Conservation (phyloP, 1,140 invertebrate species). For the Teleopsis dalmanni region DNA sequence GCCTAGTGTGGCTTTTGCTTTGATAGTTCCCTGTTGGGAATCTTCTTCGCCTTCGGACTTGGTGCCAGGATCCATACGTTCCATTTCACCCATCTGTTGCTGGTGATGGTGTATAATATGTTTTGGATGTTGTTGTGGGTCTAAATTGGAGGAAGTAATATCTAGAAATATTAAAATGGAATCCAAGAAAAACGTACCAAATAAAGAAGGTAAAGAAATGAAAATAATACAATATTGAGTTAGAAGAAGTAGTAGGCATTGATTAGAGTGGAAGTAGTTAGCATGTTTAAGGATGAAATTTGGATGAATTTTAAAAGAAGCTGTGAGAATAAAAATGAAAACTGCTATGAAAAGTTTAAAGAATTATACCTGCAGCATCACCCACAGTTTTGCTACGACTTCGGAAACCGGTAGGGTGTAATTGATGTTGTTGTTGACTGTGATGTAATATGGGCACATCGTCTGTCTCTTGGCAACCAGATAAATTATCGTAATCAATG, state of each 20-base stretch:
- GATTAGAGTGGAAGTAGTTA: background rate
- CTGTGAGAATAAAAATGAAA: background rate
- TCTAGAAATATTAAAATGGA: slow-evolving; percentile 25
- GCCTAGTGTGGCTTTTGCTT: slow-evolving; percentile 67
- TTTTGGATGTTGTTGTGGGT: slow-evolving; percentile 19
- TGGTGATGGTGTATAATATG: slow-evolving; percentile 32
- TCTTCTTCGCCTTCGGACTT: slow-evolving; percentile 86
- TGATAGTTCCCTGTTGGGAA: slow-evolving; percentile 56
- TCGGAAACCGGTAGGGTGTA: slow-evolving; percentile 57
- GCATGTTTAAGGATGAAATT: no score
- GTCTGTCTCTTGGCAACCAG: slow-evolving; percentile 50
- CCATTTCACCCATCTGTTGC: slow-evolving; percentile 39
- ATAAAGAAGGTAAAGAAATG: slow-evolving; percentile 4
- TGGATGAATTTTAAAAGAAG: background rate
- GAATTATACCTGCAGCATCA: slow-evolving; percentile 61
- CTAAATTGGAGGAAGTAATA: slow-evolving; percentile 28
- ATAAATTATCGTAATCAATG: slow-evolving; percentile 73
- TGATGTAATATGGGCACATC: slow-evolving; percentile 44
- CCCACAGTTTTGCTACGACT: slow-evolving; percentile 83
- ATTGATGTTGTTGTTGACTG: slow-evolving; percentile 30
- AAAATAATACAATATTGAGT: slow-evolving; percentile 1
- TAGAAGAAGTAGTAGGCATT: background rate
- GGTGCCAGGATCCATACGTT: slow-evolving; percentile 62
- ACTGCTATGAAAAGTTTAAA: background rate
- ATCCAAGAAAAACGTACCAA: background rate